Conservation (phyloP, 1,140 invertebrate species). For the Anastrepha obliqua region DNA sequence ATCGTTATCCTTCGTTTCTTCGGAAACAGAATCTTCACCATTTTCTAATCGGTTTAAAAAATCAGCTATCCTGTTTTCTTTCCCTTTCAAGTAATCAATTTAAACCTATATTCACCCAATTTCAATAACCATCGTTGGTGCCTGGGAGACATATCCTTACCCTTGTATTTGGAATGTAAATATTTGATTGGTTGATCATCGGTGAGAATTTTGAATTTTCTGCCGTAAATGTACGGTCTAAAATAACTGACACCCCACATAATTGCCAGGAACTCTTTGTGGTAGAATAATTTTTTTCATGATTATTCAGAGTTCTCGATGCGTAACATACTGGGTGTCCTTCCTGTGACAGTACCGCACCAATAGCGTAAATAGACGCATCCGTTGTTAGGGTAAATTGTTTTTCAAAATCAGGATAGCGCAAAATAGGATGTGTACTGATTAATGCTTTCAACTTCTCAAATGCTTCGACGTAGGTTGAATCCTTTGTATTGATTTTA, state of each 20-base stretch:
- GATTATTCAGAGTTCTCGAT: conserved; percentile 58
- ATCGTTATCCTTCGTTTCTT: not conserved
- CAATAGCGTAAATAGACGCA: conserved; percentile 53
- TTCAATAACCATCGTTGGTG: too few species aligned
- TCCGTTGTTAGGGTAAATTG: conserved; percentile 59
- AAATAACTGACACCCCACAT: too few species aligned
- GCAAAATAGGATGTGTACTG: conserved; percentile 45
- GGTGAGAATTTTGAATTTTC: too few species aligned
- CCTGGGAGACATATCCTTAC: too few species aligned
- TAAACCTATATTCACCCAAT: too few species aligned
- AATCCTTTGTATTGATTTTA: conserved; percentile 55
- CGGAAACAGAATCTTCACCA: not conserved
- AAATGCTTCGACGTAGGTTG: conserved; percentile 54
- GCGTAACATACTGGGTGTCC: conserved; percentile 67
- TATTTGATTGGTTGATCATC: too few species aligned
- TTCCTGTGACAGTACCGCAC: conserved; percentile 54
- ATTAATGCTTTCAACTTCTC: conserved; percentile 49
- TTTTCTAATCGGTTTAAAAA: not conserved
- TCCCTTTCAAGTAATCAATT: too few species aligned
- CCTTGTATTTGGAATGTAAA: too few species aligned
- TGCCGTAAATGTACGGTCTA: too few species aligned
- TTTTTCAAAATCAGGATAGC: conserved; percentile 54
- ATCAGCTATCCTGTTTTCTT: not conserved
- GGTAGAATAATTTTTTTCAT: too few species aligned
- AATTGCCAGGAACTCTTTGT: too few species aligned